Evolutionary conservation across 1,140 invertebrate genomes (phyloP).

Genomic region (Drosophila bifasciata): DNA sequence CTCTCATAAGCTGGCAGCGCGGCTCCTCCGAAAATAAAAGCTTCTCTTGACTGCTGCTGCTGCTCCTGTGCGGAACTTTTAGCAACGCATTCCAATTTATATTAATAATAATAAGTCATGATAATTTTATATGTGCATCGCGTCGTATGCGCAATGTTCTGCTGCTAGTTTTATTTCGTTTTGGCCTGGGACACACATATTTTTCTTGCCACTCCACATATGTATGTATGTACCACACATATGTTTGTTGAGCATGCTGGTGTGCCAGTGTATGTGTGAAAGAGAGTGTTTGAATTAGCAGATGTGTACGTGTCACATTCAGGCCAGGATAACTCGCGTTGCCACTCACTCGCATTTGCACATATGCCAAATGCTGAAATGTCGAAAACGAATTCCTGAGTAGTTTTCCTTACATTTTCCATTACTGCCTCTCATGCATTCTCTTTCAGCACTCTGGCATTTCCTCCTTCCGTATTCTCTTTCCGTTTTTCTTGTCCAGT

Average conservation of each 20-base stretch:
- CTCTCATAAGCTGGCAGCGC: no score
- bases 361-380: conserved; percentile 24
- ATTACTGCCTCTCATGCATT: conserved; percentile 49
- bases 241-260: no score
- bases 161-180: background rate
- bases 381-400: conserved; percentile 48
- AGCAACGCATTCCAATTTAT: conserved; percentile 33
- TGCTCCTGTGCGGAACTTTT: conserved; percentile 13
- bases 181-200: no score
- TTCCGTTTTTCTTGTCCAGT: conserved; percentile 23
- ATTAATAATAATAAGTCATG: conserved; percentile 43
- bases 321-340: conserved; percentile 23
- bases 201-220: conserved; percentile 1
- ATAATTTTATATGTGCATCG: conserved; percentile 44
- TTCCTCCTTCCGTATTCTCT: conserved; percentile 16
- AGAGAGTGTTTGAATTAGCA: conserved; percentile 47
- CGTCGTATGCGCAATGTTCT: conserved; percentile 46
- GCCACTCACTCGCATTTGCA: conserved; percentile 46
- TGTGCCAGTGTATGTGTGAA: conserved; percentile 2
- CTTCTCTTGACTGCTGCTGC: background rate
- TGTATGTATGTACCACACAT: no score
- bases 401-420: conserved; percentile 46
- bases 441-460: conserved; percentile 26
- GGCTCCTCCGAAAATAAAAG: background rate
- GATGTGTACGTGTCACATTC: conserved; percentile 45